These are phyloP conservation scores for Sympetrum striolatum DNA, from an alignment of 2,888 invertebrate genomes.

Conservation along the genomic window DNA sequence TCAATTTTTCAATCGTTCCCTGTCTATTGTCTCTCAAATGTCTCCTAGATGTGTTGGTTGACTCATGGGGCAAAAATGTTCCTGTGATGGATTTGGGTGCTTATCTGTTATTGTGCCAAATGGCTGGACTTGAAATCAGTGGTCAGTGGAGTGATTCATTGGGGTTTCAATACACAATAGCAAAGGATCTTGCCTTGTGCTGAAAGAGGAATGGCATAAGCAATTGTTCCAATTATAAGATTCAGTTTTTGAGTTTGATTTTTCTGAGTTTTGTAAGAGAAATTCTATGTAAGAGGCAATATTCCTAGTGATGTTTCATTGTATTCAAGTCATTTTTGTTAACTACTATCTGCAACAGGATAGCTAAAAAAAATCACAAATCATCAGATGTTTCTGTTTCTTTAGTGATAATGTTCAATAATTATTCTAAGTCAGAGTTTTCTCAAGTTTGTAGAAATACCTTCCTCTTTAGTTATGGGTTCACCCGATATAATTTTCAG, in stretches of 20 bases:
- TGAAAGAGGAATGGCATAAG: background rate
- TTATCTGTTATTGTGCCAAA: background rate
- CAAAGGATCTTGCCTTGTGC: background rate
- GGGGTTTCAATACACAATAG: background rate
- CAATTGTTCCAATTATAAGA: constrained; percentile 15
- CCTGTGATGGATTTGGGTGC: constrained; percentile 6
- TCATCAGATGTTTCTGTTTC: constrained; percentile 1
- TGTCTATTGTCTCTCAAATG: background rate
- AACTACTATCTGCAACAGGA: background rate
- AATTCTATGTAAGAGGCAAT: background rate
- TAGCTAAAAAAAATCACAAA: background rate
- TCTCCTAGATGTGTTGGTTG: constrained; percentile 9
- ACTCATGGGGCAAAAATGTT: background rate
- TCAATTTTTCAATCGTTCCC: constrained; percentile 12
- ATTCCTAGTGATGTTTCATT: constrained; percentile 2
- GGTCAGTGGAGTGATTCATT: background rate
- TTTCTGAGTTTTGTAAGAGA: background rate
- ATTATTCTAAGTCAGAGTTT: constrained; percentile 34
- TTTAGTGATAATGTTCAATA: constrained; percentile 6
- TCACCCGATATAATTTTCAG: constrained; percentile 11
- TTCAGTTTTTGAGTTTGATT: background rate
- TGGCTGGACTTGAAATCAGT: constrained; percentile 9
- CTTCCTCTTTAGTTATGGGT: background rate
- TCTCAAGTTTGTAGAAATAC: background rate
- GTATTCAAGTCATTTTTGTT: constrained; percentile 1